A percentile compares a stretch with the other conserved stretches of the same genome.
Evolutionary conservation across 1,140 invertebrate genomes (phyloP).

Genomic region (Augochlora pura): DNA sequence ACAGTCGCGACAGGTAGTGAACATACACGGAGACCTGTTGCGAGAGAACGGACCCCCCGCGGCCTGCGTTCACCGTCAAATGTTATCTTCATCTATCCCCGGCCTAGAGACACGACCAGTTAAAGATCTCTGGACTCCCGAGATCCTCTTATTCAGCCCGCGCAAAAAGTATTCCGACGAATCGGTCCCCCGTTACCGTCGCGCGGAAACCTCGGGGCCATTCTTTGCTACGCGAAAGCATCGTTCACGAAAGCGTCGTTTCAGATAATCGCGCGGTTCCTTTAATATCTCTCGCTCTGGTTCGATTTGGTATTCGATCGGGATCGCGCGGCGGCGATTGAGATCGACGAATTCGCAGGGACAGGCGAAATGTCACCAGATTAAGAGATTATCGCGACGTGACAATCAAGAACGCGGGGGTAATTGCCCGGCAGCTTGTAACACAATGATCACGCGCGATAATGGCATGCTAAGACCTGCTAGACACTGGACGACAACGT

Average conservation of each 20-base stretch:
- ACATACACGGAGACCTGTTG: slow-evolving; percentile 59
- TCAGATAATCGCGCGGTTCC: too few species aligned
- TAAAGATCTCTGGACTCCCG: slow-evolving; percentile 17
- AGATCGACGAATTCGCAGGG: neutral
- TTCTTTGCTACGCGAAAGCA: slow-evolving; percentile 20
- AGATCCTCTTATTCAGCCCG: slow-evolving; percentile 10
- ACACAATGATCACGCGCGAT: slow-evolving; percentile 47
- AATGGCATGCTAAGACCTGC: slow-evolving; percentile 47
- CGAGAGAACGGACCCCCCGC: slow-evolving; percentile 62
- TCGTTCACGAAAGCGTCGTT: too few species aligned
- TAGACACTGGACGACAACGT: slow-evolving; percentile 54
- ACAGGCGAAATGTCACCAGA: slow-evolving; percentile 47
- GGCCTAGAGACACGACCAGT: slow-evolving; percentile 39
- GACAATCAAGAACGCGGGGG: slow-evolving; percentile 38
- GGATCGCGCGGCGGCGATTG: too few species aligned
- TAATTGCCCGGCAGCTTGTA: slow-evolving; percentile 43
- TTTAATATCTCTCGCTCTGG: too few species aligned
- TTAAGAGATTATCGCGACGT: slow-evolving; percentile 49
- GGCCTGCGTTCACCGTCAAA: slow-evolving; percentile 53
- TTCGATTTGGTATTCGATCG: too few species aligned
- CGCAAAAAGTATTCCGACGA: slow-evolving; percentile 23
- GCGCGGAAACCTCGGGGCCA: slow-evolving; percentile 25
- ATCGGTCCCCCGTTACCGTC: slow-evolving; percentile 41
- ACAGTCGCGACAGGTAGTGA: slow-evolving; percentile 65
- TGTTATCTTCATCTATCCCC: slow-evolving; percentile 66